Evolutionary conservation across 2,888 invertebrate genomes (phyloP).

Genomic region (Mesoligia furuncula): DNA sequence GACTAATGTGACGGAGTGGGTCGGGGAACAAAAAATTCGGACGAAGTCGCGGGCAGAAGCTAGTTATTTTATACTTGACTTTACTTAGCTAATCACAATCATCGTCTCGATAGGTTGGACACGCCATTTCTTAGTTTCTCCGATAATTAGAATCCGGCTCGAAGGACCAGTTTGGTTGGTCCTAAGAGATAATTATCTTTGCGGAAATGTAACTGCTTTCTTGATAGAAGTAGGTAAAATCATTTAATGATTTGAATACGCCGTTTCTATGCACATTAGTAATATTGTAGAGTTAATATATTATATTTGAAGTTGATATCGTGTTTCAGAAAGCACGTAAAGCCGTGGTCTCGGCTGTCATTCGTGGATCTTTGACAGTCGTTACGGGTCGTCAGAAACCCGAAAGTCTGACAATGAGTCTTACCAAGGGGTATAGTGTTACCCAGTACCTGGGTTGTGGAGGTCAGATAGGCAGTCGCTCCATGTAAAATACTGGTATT

Average conservation of each 20-base stretch:
- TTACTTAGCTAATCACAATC: conserved; percentile 29
- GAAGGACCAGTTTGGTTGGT: conserved; percentile 62
- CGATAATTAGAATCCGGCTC: conserved; percentile 60
- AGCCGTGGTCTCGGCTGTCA: too few relatives aligned
- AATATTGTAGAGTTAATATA: conserved; percentile 1
- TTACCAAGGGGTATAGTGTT: too few relatives aligned
- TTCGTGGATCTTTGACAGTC: too few relatives aligned
- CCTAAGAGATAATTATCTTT: conserved; percentile 45
- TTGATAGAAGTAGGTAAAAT: conserved; percentile 38
- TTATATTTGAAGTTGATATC: not conserved
- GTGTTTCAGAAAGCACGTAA: too few relatives aligned
- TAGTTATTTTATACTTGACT: conserved; percentile 16
- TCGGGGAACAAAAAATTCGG: not conserved
- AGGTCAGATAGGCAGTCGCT: too few relatives aligned
- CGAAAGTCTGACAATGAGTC: too few relatives aligned
- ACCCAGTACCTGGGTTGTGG: too few relatives aligned
- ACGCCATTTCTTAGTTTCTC: conserved; percentile 55
- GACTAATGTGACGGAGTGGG: not conserved
- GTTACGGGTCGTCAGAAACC: too few relatives aligned
- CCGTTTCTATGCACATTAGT: not conserved
- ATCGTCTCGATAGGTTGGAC: conserved; percentile 27
- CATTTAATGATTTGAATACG: conserved; percentile 1
- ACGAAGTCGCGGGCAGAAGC: not conserved
- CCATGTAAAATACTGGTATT: too few relatives aligned
- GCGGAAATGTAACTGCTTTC: conserved; percentile 57